Evolutionary conservation across 92 coral and sea anemone genomes (phyloP).

Genomic region (Paramuricea clavata): DNA sequence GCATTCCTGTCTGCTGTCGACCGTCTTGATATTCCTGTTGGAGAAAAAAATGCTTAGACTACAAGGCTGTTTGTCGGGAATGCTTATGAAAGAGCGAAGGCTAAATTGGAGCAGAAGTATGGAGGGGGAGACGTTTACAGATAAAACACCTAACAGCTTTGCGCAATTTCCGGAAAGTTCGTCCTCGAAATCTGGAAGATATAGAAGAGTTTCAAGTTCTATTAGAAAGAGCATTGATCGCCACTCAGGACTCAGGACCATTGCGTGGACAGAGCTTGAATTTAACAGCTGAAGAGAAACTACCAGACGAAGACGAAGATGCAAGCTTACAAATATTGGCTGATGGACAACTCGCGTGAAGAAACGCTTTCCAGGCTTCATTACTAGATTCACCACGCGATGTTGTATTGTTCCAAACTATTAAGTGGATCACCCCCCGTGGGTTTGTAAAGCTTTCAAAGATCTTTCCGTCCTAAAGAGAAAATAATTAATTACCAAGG

Average conservation of each 20-base stretch:
- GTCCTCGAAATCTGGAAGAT: not conserved
- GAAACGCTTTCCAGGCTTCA: slow-evolving; percentile 29
- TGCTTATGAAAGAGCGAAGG: too few species aligned
- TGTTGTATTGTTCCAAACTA: slow-evolving; percentile 15
- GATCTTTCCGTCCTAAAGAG: slow-evolving; percentile 21
- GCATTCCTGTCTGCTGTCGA: too few species aligned
- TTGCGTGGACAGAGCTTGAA: slow-evolving; percentile 32
- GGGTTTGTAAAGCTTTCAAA: slow-evolving; percentile 40
- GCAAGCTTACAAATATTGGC: slow-evolving; percentile 59
- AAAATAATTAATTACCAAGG: slow-evolving; percentile 24
- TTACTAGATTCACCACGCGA: not conserved
- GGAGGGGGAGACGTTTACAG: not conserved
- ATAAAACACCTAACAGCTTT: not conserved
- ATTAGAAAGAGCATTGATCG: not conserved
- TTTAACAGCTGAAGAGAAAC: slow-evolving; percentile 48
- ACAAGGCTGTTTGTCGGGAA: too few species aligned
- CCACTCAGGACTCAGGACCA: not conserved
- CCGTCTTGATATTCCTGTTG: too few species aligned
- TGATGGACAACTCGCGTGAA: slow-evolving; percentile 45
- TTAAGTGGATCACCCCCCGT: slow-evolving; percentile 24
- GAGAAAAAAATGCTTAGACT: too few species aligned
- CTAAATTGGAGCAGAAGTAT: too few species aligned
- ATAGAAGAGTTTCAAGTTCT: slow-evolving; percentile 1
- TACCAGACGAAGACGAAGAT: slow-evolving; percentile 61
- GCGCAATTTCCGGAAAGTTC: not conserved